Base-by-base conservation (phyloP, 2,888 invertebrate species). In the Chrysodeixis includens region DNA sequence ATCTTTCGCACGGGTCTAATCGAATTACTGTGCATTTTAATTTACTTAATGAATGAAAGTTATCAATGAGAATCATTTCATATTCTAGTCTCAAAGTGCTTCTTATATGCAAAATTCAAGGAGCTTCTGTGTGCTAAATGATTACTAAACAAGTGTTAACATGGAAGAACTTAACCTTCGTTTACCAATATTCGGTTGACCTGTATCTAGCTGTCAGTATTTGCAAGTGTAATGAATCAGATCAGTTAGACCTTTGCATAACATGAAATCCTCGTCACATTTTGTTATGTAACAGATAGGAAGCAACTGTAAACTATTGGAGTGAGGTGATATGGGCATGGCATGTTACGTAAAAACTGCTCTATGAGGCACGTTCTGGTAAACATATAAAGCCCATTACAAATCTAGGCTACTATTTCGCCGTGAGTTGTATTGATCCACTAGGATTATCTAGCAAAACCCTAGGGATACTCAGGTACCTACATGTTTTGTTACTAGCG, bases 371-470 rank as follows among this genome's bases (percentile, higher is more conserved):
- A 69, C 49, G 62, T 60, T 78, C 71, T 70, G 70, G 44, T 40
- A 40, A 40, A 40, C n/a, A 40, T n/a, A 2, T 40, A 22, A 2
- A 7, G 46, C 54, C 49, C 26, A 20, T 49, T 40, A 32, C 61
- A 58, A 71, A 69, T 30, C 60, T 46, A 56, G 35, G 22, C 16
- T 35, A n/a, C 26, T 56, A 61, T 71, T 71, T 64, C 52, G 66
- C 65, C 67, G 64, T 46, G 49, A 62, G 8, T 55, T 56, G 56
- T 57, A 71, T 76, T 78, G 71, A 81, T 83, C 76, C 74, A 52
- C 56, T 40, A 72, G 83, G 81, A 84, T 85, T 85, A 76, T 64
- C 71, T 71, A 62, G 18, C 60, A 58, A 18, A 66, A 66, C 22
- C 53, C 35, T 9, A 30, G 35, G 22, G 40, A 53, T 59, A 61